These are phyloP conservation scores for Epinephelus fuscoguttatus DNA, from an alignment of 2,113 vertebrate genomes.

Conservation along the genomic window DNA sequence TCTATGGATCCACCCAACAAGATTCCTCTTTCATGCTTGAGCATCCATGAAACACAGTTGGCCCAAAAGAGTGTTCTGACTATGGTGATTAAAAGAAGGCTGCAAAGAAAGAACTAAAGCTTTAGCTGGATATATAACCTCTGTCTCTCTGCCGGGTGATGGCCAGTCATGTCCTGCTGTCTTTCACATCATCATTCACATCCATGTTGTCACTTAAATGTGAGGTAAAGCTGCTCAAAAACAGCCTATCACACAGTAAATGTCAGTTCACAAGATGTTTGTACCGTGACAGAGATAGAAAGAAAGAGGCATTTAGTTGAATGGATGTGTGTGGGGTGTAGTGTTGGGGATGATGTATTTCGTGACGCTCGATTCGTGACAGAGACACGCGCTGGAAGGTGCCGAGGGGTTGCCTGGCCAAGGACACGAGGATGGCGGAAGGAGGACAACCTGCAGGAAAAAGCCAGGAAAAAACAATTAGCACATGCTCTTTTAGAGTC, in stretches of 20 bases:
- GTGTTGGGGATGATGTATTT: conserved; percentile 86
- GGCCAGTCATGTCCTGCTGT: not conserved
- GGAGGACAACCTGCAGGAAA: conserved; percentile 71
- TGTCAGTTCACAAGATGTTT: conserved; percentile 32
- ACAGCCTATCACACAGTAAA: not conserved
- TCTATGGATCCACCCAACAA: conserved; percentile 81
- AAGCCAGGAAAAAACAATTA: conserved; percentile 83
- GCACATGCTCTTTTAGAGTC: conserved; percentile 76
- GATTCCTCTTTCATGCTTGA: conserved; percentile 81
- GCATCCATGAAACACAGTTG: conserved; percentile 78
- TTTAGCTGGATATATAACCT: conserved; percentile 3
- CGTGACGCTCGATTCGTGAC: conserved; percentile 82
- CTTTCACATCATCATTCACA: conserved; percentile 1
- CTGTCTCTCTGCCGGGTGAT: not conserved
- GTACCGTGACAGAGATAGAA: conserved; percentile 40
- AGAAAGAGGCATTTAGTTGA: conserved; percentile 84
- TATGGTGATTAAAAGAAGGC: conserved; percentile 63
- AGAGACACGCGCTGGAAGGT: conserved; percentile 83
- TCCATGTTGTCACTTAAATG: not conserved
- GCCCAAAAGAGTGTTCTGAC: conserved; percentile 61
- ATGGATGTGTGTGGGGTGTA: conserved; percentile 77
- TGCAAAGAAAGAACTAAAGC: conserved; percentile 17
- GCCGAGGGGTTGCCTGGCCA: conserved; percentile 77
- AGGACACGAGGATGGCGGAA: conserved; percentile 80
- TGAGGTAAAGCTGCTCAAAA: not conserved